These are phyloP conservation scores for Carollia perspicillata DNA, from an alignment of 2,113 vertebrate species.

Conservation along the genomic window DNA sequence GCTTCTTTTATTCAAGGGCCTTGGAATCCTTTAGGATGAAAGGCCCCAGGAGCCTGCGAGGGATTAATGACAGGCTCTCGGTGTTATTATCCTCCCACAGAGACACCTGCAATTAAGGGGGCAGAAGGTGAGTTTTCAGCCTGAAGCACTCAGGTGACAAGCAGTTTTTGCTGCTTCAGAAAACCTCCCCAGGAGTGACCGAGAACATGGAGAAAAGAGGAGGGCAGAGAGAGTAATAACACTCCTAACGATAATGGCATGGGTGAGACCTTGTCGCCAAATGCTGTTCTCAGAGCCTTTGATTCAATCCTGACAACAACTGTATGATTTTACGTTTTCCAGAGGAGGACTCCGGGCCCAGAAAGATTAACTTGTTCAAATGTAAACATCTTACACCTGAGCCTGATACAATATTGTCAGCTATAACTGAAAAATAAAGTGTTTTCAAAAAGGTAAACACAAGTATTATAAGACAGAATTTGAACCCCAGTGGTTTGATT, in stretches of 20 bases:
- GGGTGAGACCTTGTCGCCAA: not conserved
- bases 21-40: constrained; percentile 55
- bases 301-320: not conserved
- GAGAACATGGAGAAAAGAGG: not conserved
- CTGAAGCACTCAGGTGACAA: not conserved
- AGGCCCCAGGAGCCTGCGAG: constrained; percentile 21
- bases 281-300: not conserved
- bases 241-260: not conserved
- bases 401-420: not conserved
- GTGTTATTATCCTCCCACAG: constrained; percentile 45
- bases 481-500: not conserved
- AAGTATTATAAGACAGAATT: not conserved
- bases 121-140: constrained; percentile 45
- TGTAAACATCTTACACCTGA: not conserved
- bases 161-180: not conserved
- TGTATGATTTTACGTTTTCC: not conserved
- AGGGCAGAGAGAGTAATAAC: not conserved
- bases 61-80: constrained; percentile 21
- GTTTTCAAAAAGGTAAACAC: not conserved
- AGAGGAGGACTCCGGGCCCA: not conserved
- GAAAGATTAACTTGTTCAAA: not conserved
- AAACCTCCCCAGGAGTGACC: constrained; percentile 13
- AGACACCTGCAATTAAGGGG: constrained; percentile 18
- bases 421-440: not conserved
- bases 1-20: constrained; percentile 45